These are phyloP conservation scores for Tylochromis polylepis DNA, from an alignment of 2,113 vertebrate genomes.

Conservation along the genomic window DNA sequence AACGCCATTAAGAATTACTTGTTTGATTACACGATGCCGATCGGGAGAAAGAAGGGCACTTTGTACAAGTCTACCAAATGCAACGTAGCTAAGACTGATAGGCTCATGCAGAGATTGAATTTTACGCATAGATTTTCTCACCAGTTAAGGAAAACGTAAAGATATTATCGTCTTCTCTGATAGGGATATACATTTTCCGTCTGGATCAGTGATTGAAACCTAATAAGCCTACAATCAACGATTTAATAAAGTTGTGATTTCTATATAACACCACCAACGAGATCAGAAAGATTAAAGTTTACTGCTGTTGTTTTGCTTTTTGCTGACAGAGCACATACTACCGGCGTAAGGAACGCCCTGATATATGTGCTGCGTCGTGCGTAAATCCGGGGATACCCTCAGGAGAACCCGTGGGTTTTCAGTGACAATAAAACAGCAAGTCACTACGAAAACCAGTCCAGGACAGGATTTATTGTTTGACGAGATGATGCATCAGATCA, in stretches of 20 bases:
- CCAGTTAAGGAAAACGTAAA: not conserved
- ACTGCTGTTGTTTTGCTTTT: not conserved
- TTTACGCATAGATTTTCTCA: not conserved
- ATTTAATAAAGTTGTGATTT: not conserved
- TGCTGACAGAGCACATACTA: constrained; percentile 22
- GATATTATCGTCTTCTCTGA: not conserved
- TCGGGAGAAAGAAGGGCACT: not conserved
- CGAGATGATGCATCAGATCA: not conserved
- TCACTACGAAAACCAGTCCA: not conserved
- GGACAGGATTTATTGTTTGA: not conserved
- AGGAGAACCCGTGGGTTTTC: not conserved
- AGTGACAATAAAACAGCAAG: not conserved
- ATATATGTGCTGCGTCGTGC: not conserved
- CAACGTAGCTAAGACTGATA: not conserved
- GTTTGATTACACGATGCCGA: not conserved
- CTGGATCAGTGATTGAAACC: not conserved
- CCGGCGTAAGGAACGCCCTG: not conserved
- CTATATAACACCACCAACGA: no score
- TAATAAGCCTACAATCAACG: fast-evolving
- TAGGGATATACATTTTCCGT: fast-evolving
- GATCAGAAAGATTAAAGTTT: not conserved
- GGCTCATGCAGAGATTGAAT: not conserved
- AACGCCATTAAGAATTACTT: no score
- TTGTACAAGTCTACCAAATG: not conserved
- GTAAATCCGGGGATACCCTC: constrained; percentile 51